Evolutionary conservation across 2,888 invertebrate species (phyloP), one percentile per base, ranked within the genome.

Genomic region (Acronicta aceris): DNA sequence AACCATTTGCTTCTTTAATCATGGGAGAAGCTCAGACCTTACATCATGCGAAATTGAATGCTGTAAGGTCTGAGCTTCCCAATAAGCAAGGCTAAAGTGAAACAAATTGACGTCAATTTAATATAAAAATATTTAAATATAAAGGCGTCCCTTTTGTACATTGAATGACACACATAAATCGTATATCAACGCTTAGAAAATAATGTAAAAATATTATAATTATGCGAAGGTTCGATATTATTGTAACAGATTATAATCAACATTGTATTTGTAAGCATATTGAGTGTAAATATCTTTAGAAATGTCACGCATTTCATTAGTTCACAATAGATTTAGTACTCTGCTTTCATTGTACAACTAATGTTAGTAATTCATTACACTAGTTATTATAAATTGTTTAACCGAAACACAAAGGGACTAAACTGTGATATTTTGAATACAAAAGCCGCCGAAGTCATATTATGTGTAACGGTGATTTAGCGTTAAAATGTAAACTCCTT

Each of bases 341-440:
- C 17, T 5, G 9, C 38, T 43, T 50, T 48, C 59, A 71, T 40
- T 62, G 38, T 51, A 21, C 8, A 7, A 21, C 49, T 65, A 72
- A 60, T 54, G 40, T 33, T 17, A 55, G 59, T 51, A 52, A 62
- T 65, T 65, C 38, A 74, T 65, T 53, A 60, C 48, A 41, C 46
- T 38, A 47, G 58, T 54, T 54, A 61, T 57, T 54, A 54, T 67
- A 47, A 56, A 67, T 69, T 57, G 59, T 56, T 72, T 25, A 17
- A 73, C 53, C 36, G 8, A 15, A 66, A 40, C 13, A 72, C 61
- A 68, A 60, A 42, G 46, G 27, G 0, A 27, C 27, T 21, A 46
- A 48, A 50, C 50, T 67, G 36, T 53, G 46, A 65, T 65, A 68
- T 72, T 72, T 66, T 57, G 73, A 61, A 68, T 57, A 61, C 36